These are phyloP conservation scores for Daphoenositta chrysoptera DNA, from an alignment of 2,113 vertebrate genomes.

Conservation along the genomic window DNA sequence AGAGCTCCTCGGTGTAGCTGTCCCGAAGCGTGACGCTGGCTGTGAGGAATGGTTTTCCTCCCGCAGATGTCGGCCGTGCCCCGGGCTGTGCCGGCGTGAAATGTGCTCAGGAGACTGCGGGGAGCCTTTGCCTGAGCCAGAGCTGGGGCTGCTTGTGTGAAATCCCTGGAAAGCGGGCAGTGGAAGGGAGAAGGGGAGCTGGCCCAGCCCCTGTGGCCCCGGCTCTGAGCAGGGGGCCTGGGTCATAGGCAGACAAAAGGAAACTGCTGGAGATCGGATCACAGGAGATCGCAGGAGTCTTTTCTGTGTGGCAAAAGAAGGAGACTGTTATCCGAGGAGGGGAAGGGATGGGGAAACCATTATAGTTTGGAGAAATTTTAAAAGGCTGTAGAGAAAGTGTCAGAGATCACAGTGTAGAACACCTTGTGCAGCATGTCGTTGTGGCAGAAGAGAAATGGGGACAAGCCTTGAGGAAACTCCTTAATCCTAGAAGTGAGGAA, in stretches of 20 bases:
- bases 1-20: not conserved
- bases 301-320: not conserved
- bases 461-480: not conserved
- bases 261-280: not conserved
- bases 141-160: accelerated
- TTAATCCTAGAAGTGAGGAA: not conserved
- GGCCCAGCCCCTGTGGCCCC: not conserved
- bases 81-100: not conserved
- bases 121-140: no score
- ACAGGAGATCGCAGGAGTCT: not conserved
- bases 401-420: not conserved
- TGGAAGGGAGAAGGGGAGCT: accelerated
- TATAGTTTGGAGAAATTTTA: not conserved
- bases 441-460: not conserved
- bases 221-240: not conserved
- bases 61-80: accelerated
- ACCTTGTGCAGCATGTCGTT: not conserved
- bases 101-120: accelerated
- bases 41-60: not conserved
- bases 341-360: not conserved
- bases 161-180: not conserved
- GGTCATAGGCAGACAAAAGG: not conserved
- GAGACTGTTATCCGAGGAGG: not conserved
- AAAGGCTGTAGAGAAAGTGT: not conserved
- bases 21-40: accelerated